Evolutionary conservation across 2,888 invertebrate genomes (phyloP).

Genomic region (Limenitis camilla): DNA sequence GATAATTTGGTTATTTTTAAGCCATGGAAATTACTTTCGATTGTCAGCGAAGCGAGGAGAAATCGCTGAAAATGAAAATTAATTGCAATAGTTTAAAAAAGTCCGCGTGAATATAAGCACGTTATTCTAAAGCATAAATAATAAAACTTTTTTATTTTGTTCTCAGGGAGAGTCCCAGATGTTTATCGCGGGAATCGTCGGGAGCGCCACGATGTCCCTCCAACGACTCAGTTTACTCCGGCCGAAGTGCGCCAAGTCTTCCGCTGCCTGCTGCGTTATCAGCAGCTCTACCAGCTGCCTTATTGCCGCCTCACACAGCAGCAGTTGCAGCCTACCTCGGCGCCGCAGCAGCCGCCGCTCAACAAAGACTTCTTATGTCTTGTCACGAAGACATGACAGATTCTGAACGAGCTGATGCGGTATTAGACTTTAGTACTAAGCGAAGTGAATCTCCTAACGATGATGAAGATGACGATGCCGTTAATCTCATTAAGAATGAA

Average conservation of each 20-base stretch:
- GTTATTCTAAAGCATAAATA: background rate
- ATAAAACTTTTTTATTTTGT: conserved; percentile 38
- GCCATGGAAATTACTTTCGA: too few species aligned
- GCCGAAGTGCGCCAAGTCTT: conserved; percentile 72
- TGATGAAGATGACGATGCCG: conserved; percentile 75
- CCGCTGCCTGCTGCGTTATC: conserved; percentile 77
- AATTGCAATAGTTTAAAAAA: too few species aligned
- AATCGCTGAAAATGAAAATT: too few species aligned
- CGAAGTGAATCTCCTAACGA: conserved; percentile 70
- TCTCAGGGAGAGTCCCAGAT: conserved; percentile 88
- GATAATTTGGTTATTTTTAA: too few species aligned
- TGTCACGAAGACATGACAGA: conserved; percentile 81
- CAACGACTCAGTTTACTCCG: conserved; percentile 84
- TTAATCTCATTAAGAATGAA: conserved; percentile 82
- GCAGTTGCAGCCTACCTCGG: conserved; percentile 88
- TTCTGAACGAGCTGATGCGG: conserved; percentile 76
- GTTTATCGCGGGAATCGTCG: conserved; percentile 87
- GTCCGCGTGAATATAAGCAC: too few species aligned
- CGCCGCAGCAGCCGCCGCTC: conserved; percentile 82
- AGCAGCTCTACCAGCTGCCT: conserved; percentile 78
- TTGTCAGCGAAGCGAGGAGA: too few species aligned
- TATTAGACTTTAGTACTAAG: conserved; percentile 88
- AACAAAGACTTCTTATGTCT: conserved; percentile 85
- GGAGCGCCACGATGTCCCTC: conserved; percentile 84
- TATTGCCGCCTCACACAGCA: conserved; percentile 85